These are phyloP conservation scores for Periophthalmus modestus DNA, from an alignment of 2,113 vertebrate species.

Conservation along the genomic window DNA sequence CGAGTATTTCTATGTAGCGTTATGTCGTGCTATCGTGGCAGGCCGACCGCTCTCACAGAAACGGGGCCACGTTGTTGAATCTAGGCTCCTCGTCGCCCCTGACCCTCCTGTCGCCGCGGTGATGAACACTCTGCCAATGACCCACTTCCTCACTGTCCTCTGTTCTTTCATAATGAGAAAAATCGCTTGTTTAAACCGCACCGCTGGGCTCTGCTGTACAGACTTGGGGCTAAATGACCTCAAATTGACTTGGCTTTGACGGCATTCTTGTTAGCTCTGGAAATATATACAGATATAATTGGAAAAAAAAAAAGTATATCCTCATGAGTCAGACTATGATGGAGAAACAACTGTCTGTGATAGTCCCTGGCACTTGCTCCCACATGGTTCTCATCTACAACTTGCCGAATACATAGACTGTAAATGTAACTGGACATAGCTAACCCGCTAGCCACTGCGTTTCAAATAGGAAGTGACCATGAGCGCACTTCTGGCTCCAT, in stretches of 20 bases:
- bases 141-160: not conserved
- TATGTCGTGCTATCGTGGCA: too few species aligned
- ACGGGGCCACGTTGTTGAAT: not conserved
- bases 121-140: conserved; percentile 4
- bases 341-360: too few species aligned
- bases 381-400: too few species aligned
- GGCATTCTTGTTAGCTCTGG: not conserved
- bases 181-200: not conserved
- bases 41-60: not conserved
- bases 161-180: not conserved
- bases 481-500: too few species aligned
- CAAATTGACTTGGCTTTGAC: not conserved
- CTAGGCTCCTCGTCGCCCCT: not conserved
- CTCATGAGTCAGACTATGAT: too few species aligned
- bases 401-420: too few species aligned
- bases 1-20: too few species aligned
- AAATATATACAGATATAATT: not conserved
- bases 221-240: not conserved
- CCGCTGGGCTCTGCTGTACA: not conserved
- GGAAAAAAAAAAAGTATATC: too few species aligned
- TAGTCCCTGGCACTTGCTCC: too few species aligned
- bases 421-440: too few species aligned
- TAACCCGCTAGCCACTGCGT: too few species aligned
- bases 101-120: not conserved
- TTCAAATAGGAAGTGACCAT: too few species aligned